Evolutionary conservation across 2,888 invertebrate genomes (phyloP), one percentile per base, ranked within the genome.

Genomic region (Colostygia pectinataria): DNA sequence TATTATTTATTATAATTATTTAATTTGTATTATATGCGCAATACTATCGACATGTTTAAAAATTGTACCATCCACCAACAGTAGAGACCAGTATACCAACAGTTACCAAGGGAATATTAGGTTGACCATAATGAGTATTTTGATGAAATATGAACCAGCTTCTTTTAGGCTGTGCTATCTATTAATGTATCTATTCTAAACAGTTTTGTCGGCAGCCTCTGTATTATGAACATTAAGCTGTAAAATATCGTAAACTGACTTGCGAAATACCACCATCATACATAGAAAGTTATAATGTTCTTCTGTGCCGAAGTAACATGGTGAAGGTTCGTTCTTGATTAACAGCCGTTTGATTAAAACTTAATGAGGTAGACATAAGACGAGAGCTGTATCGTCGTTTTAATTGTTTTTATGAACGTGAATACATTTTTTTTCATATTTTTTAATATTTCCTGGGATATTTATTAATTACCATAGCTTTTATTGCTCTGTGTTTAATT

Each of bases 111-210:
- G n/a, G n/a, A n/a, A n/a, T n/a, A n/a, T n/a, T n/a, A n/a, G n/a
- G n/a, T n/a, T n/a, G n/a, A n/a, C n/a, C n/a, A n/a, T n/a, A n/a
- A n/a, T n/a, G n/a, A 37, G 25, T 27, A 2, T 14, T 32, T 29
- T 9, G 10, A 31, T 20, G 15, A 15, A 39, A 2, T 13, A 9
- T 40, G 25, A 4, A 27, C 27, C 36, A 45, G 45, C 45, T 45
- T 31, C 7, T 3, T 15, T 4, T 28, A 23, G 3, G 14, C 45
- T 51, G 37, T 66, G 61, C 65, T 61, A 70, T 74, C 66, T 72
- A 76, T 77, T 80, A 74, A 74, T 72, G 74, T 72, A 71, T 72
- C 61, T 62, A 69, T 66, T 71, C 64, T 73, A 69, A 73, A 70
- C 66, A 63, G 68, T 68, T 71, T 68, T 69, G 68, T 69, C 66